Percentiles rank a stretch among this genome's conserved stretches.
Conservation (phyloP, 2,888 invertebrate genomes). For the Pseudeuparius sepicola region DNA sequence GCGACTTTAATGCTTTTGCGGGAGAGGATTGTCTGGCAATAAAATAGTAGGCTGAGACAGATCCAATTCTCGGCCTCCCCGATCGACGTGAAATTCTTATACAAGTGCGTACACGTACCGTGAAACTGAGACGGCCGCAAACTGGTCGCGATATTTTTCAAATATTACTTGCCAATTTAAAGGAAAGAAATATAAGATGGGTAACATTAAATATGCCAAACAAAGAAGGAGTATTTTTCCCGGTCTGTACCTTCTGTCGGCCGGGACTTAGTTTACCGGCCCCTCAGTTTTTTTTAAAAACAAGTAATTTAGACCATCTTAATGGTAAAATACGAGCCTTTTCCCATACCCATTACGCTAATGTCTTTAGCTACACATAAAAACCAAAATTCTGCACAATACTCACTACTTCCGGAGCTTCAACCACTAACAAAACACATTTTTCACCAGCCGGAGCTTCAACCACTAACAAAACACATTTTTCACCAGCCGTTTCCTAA, state of each 20-base stretch:
- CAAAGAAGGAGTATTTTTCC: background rate
- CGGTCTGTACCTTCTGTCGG: slow-evolving; percentile 2
- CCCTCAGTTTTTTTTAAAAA: slow-evolving; percentile 3
- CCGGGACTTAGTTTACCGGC: slow-evolving; percentile 4
- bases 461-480: background rate
- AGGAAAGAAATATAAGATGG: slow-evolving; percentile 1
- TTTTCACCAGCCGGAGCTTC: background rate
- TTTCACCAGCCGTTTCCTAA: background rate
- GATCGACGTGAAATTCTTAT: slow-evolving; percentile 2
- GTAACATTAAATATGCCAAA: slow-evolving; percentile 2
- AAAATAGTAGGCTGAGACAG: slow-evolving; percentile 2
- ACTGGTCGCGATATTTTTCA: slow-evolving; percentile 3
- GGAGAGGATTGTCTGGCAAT: slow-evolving; percentile 1
- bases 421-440: background rate
- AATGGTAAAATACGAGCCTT: too few relatives aligned
- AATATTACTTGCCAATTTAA: slow-evolving; percentile 3
- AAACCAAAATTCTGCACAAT: slow-evolving; percentile 1
- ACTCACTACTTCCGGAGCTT: slow-evolving; percentile 7
- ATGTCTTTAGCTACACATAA: slow-evolving; percentile 1
- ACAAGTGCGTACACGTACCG: too few relatives aligned
- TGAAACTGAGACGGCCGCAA: slow-evolving; percentile 3
- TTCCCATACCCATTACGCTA: background rate
- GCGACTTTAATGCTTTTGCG: slow-evolving; percentile 1
- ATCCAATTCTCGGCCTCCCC: slow-evolving; percentile 1
- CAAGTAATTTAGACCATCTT: too few relatives aligned